Evolutionary conservation across 2,113 vertebrate species (phyloP).

Genomic region (Alligator sinensis): DNA sequence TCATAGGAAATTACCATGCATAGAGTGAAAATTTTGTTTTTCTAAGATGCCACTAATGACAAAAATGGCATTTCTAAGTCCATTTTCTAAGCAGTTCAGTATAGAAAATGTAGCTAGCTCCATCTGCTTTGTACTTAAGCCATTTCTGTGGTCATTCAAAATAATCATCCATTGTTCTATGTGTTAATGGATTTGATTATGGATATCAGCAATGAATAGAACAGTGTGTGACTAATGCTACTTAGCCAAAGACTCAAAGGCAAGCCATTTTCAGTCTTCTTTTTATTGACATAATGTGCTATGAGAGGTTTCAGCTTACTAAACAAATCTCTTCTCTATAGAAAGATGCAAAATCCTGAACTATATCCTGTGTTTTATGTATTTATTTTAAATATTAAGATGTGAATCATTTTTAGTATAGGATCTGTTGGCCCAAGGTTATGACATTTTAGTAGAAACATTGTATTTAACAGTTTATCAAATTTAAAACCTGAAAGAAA

Average conservation of each 20-base stretch:
- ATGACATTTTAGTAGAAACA: not conserved
- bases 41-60: not conserved
- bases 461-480: not conserved
- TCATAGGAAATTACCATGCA: not conserved
- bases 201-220: not conserved
- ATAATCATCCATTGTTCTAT: not conserved
- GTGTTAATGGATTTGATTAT: not conserved
- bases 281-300: not conserved
- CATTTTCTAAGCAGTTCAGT: not conserved
- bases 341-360: not conserved
- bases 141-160: slow-evolving; percentile 1
- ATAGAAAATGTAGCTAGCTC: not conserved
- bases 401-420: not conserved
- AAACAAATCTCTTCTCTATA: not conserved
- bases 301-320: not conserved
- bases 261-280: not conserved
- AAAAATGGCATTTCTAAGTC: slow-evolving; percentile 7
- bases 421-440: not conserved
- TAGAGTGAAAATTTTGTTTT: not conserved
- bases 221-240: not conserved
- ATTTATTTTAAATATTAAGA: not conserved
- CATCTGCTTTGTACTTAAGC: not conserved
- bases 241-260: not conserved
- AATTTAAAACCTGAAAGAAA: not conserved
- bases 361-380: not conserved